Conservation (phyloP, 2,113 vertebrate genomes). For the Irena cyanogastra region DNA sequence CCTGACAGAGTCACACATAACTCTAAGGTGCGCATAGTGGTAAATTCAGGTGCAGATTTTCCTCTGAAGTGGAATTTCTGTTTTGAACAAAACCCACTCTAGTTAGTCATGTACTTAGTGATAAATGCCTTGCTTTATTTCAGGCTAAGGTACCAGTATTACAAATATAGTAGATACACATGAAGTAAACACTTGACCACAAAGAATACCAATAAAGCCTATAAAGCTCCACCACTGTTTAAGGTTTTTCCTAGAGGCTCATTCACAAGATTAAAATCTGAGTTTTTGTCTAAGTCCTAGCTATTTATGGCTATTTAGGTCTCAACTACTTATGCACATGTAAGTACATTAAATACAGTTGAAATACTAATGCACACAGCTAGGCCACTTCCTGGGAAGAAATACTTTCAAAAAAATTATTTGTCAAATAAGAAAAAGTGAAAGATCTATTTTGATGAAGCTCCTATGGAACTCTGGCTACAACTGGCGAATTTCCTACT, state of each 20-base stretch:
- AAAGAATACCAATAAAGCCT: neutral
- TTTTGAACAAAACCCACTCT: neutral
- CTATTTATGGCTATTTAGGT: neutral
- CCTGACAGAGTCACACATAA: neutral
- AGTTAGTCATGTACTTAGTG: neutral
- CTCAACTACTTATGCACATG: neutral
- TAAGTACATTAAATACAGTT: neutral
- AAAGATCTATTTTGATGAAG: neutral
- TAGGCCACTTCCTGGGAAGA: neutral
- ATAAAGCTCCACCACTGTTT: rapidly evolving
- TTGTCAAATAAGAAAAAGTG: neutral
- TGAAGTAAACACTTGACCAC: neutral
- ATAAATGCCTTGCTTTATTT: neutral
- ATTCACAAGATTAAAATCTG: neutral
- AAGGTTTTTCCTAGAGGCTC: neutral
- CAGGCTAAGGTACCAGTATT: neutral
- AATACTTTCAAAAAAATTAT: neutral
- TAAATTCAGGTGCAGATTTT: neutral
- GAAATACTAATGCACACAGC: neutral
- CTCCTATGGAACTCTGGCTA: neutral
- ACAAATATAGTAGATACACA: neutral
- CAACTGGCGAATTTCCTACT: neutral
- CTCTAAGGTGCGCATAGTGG: rapidly evolving
- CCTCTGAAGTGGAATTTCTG: neutral
- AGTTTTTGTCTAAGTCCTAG: neutral